These are phyloP conservation scores for Anomalospiza imberbis DNA, from an alignment of 2,797 vertebrate species.

Conservation along the genomic window DNA sequence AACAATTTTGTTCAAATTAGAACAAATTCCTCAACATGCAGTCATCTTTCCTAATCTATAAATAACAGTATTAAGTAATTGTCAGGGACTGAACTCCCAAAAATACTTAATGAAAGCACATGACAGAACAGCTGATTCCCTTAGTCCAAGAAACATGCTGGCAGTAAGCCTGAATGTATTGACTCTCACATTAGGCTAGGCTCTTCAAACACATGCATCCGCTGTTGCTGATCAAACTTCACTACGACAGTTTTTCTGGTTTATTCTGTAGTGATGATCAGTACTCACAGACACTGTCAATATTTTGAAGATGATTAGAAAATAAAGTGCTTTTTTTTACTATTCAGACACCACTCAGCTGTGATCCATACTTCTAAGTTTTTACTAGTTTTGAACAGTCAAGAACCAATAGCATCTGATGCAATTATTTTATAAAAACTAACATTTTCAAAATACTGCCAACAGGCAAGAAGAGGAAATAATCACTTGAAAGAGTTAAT, in stretches of 20 bases:
- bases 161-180: not conserved
- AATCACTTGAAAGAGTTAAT: not conserved
- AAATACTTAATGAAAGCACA: not conserved
- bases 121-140: not conserved
- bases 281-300: slow-evolving; percentile 26
- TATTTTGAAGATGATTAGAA: slow-evolving; percentile 55
- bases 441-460: not conserved
- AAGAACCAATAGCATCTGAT: not conserved
- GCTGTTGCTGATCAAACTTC: not conserved
- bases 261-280: slow-evolving; percentile 12
- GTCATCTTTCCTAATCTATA: not conserved
- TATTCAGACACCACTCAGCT: not conserved
- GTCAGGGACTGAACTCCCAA: not conserved
- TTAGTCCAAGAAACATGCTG: not conserved
- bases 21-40: not conserved
- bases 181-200: not conserved
- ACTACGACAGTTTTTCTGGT: not conserved
- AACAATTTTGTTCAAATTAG: not conserved
- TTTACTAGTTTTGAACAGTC: not conserved
- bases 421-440: not conserved
- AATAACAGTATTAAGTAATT: not conserved
- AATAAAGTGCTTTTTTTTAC: slow-evolving; percentile 16
- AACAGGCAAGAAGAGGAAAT: not conserved
- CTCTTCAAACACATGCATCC: not conserved
- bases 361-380: not conserved